Base-by-base conservation (phyloP, 2,888 invertebrate genomes). In the Meteorus colon region DNA sequence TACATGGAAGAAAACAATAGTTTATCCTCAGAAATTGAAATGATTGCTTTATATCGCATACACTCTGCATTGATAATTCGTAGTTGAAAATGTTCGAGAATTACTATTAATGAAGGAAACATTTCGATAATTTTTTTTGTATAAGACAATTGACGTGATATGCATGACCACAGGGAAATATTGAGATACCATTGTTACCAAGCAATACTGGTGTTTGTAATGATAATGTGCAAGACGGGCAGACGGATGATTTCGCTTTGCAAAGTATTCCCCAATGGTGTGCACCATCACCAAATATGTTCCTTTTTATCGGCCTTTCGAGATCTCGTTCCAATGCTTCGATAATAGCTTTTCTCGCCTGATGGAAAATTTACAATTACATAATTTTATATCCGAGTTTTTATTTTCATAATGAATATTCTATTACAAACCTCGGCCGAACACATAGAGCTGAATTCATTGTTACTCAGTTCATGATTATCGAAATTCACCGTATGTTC, bases 121-220 rank as follows among this genome's bases (percentile, higher is more conserved):
- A 86, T 82, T 85, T 84, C 67, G 84, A 84, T 65, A 93, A 85
- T 87, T 91, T 91, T 82, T 92, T 92, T 80, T 92, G 90, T 82
- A 91, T 90, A 82, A 93, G 90, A 86, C 93, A 93, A 5, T 92
- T 91, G 0, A 92, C 92, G 71, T 94, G 93, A 85, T 92, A 93
- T 73, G 91, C 91, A 83, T 93, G 93, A 66, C 93, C 92, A 84
- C 93, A 93, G 73, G 91, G 91, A 86, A 93, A 93, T 67, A 92
- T 91, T 89, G 92, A 92, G 2, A 93, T 86, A 16, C 93, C 93
- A 82, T 92, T 93, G 87, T 92, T 92, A 85, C 91, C 90, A 37
- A 93, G 90, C 63, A 93, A 84, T 69, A 93, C 91, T 73, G 91
- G 91, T 79, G 93, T 93, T 81, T 91, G 90, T 62, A 93, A 88